These are phyloP conservation scores for Fragum whitleyi DNA, from an alignment of 2,888 invertebrate species.

Conservation along the genomic window DNA sequence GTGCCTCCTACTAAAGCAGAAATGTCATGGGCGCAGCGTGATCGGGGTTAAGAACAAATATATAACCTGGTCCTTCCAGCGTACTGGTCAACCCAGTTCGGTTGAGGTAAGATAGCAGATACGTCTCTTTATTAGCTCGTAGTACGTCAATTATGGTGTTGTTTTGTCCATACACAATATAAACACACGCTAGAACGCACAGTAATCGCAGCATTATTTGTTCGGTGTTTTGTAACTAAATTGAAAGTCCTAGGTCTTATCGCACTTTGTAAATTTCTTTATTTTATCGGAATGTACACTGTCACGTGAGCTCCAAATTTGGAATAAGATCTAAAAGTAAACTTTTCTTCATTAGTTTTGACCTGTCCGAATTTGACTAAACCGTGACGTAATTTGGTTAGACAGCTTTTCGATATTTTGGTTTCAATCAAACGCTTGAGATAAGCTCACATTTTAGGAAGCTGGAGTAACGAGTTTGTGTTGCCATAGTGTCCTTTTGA, in stretches of 20 bases:
- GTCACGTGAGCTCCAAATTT: neutral
- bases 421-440: no score
- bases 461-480: no score
- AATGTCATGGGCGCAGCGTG: no score
- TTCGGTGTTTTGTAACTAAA: neutral
- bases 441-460: no score
- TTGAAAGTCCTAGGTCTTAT: neutral
- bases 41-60: neutral
- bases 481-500: no score
- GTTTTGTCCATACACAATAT: constrained; percentile 22
- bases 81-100: constrained; percentile 61
- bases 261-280: neutral
- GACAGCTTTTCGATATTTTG: no score
- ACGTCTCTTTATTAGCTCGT: constrained; percentile 36
- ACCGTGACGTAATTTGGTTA: no score
- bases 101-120: constrained; percentile 55
- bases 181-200: constrained; percentile 2
- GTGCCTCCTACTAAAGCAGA: no score
- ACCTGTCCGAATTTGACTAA: no score
- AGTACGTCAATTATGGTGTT: constrained; percentile 48
- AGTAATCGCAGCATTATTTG: neutral
- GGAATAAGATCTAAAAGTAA: no score
- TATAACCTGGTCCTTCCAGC: constrained; percentile 30
- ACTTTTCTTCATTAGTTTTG: no score
- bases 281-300: no score